Evolutionary conservation across 37 sponge, comb jelly and placozoan species (phyloP), one percentile per base, ranked within the genome.

Genomic region (Eunapius fragilis): DNA sequence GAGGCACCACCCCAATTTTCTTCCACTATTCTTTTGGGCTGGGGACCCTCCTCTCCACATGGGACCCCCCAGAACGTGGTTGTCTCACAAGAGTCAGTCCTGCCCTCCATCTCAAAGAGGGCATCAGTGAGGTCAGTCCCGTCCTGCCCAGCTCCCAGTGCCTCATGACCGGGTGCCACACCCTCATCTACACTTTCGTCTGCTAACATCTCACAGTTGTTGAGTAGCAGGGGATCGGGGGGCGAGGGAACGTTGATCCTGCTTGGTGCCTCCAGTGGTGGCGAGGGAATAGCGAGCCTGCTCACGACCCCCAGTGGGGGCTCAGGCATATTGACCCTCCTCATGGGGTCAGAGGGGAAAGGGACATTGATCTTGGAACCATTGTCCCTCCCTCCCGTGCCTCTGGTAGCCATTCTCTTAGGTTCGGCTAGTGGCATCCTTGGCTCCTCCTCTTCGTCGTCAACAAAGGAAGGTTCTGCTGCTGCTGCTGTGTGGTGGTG

Each of bases 31-130:
- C 58, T 58, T 10, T 58, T 4, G 58, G 58, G 22, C 58, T 58
- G 58, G 58, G 58, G 19, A 58, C 58, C 58, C 58, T 58, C 58
- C 14, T 58, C 41, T 41, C 41, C 14, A 11, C 14, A 19, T 12
- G 58, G 58, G 14, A 58, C 14, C 58, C 58, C 58, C 58, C 58
- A 58, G 47, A 86, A 86, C 73, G 36, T 50, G 5, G 67, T 37
- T 34, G 47, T 78, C 36, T 82, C 88, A 25, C 70, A 83, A 12
- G 81, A 78, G 37, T 77, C 88, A 25, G 34, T 76, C 27, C 69
- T 69, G 58, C 82, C 77, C 50, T 88, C 84, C 25, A 24, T 78
- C 12, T 71, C 88, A 88, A 88, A 88, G 69, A 88, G 47, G 19
- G 88, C 88, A 75, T 88, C 88, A 58, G 82, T 81, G 19, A 82